Percentiles rank a stretch among this genome's conserved stretches.
Evolutionary conservation across 2,113 vertebrate species (phyloP).

Genomic region (Perca flavescens): DNA sequence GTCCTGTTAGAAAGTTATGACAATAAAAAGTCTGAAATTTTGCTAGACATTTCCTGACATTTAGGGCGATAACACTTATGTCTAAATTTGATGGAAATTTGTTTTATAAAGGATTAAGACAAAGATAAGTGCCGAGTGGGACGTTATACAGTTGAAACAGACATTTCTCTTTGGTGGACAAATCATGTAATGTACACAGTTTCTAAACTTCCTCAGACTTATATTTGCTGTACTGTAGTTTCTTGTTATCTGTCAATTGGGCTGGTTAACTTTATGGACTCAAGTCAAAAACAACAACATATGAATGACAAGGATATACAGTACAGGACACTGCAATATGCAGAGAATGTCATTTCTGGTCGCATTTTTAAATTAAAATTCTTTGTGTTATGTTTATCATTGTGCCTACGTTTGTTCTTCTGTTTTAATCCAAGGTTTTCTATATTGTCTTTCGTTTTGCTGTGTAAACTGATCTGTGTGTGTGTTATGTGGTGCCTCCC

Average conservation of each 20-base stretch:
- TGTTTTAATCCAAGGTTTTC: constrained; percentile 54
- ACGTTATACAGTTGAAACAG: neutral
- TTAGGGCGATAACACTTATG: too few relatives aligned
- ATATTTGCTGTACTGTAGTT: neutral
- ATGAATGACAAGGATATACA: neutral
- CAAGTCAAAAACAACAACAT: neutral
- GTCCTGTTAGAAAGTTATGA: neutral
- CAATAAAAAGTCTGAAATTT: neutral
- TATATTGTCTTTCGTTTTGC: constrained; percentile 50
- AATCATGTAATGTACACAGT: neutral
- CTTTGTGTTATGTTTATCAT: constrained; percentile 41
- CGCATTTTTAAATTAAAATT: neutral
- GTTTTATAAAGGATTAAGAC: too few relatives aligned
- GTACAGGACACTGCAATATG: neutral
- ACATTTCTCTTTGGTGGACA: neutral
- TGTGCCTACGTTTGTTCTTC: neutral
- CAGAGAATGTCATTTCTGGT: neutral
- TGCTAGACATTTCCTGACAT: neutral
- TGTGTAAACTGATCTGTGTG: constrained; percentile 59
- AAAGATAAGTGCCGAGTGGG: neutral
- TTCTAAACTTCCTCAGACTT: neutral
- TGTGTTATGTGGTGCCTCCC: constrained; percentile 24
- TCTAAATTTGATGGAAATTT: too few relatives aligned
- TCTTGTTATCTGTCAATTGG: neutral
- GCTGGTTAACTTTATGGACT: neutral